A percentile compares a stretch with the other conserved stretches of the same genome.
Evolutionary conservation across 2,797 vertebrate genomes (phyloP).

Genomic region (Coendou prehensilis): DNA sequence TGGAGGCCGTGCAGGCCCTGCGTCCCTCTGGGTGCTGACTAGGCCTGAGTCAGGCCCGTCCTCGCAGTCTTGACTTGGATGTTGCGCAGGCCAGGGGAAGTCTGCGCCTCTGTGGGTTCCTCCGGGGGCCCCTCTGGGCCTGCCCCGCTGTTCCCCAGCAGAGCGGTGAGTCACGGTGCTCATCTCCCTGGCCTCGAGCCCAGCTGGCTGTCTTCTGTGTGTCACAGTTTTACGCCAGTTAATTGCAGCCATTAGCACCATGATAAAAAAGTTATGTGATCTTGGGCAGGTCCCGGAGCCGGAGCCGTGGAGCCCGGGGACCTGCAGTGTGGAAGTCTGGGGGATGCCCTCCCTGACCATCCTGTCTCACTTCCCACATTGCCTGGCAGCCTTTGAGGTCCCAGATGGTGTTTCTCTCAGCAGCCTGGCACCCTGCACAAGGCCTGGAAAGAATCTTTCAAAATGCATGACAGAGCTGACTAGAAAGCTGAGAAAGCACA

Average conservation of each 20-base stretch:
- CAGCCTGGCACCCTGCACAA: neutral
- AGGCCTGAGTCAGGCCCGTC: neutral
- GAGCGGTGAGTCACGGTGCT: neutral
- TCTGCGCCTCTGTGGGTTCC: neutral
- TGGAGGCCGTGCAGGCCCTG: neutral
- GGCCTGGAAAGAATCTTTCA: neutral
- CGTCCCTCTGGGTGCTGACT: neutral
- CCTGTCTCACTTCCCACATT: fast-evolving
- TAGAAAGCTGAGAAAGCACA: neutral
- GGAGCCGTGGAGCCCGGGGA: fast-evolving
- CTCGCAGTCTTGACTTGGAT: neutral
- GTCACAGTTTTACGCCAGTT: constrained; percentile 41
- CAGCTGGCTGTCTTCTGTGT: neutral
- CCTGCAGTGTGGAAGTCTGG: neutral
- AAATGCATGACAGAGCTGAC: neutral
- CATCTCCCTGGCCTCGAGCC: neutral
- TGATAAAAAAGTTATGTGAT: constrained; percentile 49
- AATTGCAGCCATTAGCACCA: constrained; percentile 71
- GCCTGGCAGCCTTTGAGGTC: neutral
- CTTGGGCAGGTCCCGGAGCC: neutral
- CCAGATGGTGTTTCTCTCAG: neutral
- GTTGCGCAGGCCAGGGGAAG: fast-evolving
- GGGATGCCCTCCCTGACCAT: fast-evolving
- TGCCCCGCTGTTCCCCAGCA: neutral
- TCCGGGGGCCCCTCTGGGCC: neutral